Evolutionary conservation across 2,113 vertebrate genomes (phyloP), one percentile per base, ranked within the genome.

Genomic region (Papio anubis): DNA sequence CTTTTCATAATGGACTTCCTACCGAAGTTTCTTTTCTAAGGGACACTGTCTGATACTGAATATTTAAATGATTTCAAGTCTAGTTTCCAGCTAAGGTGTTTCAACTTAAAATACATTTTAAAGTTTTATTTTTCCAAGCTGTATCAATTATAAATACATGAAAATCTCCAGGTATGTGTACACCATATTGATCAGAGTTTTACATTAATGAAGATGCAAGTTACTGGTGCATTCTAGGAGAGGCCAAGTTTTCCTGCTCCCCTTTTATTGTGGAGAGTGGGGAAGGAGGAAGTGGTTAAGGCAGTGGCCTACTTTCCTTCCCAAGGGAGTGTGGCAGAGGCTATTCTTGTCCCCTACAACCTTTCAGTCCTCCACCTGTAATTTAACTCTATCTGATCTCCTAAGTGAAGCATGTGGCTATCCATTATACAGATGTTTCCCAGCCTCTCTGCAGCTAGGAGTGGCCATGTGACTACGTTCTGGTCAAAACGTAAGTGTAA

Each of bases 71-170:
- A 91, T 32, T 81, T 88, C 14, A 87, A 59, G 59, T 52, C 79
- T 92, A 11, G 6, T 85, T 93, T 85, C 55, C 50, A 70, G 83
- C 13, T 79, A 73, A 64, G 75, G 57, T 57, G 30, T n/a, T 91
- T 45, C 45, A 92, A 92, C 6, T 84, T 83, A 83, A 59, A 59
- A 66, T 52, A 86, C 57, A 76, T 87, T 90, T 59, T 85, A 38
- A 97, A 64, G 57, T 43, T 92, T 93, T 17, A 55, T 48, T 81
- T 93, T 86, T 70, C 50, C 20, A 70, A 93, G 68, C n/a, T 57
- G 5, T 8, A 61, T 75, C 50, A 83, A 30, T 68, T 88, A n/a
- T 32, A 90, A 82, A 78, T 35, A 30, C 30, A 76, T 38, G 40
- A 30, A 93, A 84, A 83, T 68, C 17, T 83, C n/a, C 5, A 70